Evolutionary conservation across 2,888 invertebrate species (phyloP).

Genomic region (Troides helena): DNA sequence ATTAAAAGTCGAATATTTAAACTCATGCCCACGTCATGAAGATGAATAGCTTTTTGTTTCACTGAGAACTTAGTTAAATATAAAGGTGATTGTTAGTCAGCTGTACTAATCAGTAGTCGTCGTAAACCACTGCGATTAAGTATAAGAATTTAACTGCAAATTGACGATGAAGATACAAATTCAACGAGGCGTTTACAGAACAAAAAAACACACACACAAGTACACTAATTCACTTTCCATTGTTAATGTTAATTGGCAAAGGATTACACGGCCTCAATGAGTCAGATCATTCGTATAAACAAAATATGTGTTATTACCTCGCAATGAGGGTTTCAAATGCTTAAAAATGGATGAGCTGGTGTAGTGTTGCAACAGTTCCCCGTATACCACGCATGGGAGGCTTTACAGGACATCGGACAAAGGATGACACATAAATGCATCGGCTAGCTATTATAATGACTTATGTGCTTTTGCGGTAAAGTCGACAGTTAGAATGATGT

Average conservation of each 20-base stretch:
- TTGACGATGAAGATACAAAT: background rate
- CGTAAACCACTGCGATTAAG: too few species aligned
- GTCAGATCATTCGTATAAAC: constrained; percentile 17
- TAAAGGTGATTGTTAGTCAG: too few species aligned
- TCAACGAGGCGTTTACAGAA: constrained; percentile 19
- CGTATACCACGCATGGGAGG: constrained; percentile 41
- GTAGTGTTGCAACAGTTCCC: constrained; percentile 30
- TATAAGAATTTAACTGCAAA: too few species aligned
- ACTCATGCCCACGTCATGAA: too few species aligned
- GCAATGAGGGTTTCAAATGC: constrained; percentile 26
- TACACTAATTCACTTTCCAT: constrained; percentile 23
- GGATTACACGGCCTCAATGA: constrained; percentile 29
- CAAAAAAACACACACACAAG: constrained; percentile 5
- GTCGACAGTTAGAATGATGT: too few species aligned
- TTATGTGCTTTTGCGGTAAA: constrained; percentile 29
- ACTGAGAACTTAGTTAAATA: too few species aligned
- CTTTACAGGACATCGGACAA: constrained; percentile 45
- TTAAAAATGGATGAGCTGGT: constrained; percentile 15
- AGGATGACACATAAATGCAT: constrained; percentile 43
- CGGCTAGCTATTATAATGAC: constrained; percentile 33
- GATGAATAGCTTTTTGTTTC: too few species aligned
- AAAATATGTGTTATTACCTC: constrained; percentile 30
- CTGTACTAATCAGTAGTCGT: too few species aligned
- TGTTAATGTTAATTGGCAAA: constrained; percentile 9
- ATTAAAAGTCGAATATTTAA: too few species aligned